Base-by-base conservation (phyloP, 2,113 vertebrate genomes). In the Embiotoca jacksoni region DNA sequence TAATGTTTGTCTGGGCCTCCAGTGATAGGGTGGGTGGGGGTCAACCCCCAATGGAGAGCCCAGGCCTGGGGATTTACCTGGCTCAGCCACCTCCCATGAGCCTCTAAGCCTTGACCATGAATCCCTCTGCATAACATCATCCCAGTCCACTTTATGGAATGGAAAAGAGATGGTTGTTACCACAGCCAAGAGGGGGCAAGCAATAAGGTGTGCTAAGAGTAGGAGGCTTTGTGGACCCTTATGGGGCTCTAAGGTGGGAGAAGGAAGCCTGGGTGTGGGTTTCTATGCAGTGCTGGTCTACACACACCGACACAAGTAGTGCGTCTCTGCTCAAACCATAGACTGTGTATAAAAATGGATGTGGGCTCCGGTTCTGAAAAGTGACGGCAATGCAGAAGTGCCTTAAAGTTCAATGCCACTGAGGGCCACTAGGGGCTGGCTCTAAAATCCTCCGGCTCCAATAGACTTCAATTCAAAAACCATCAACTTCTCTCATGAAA, bases 151-250 rank as follows among this genome's bases (percentile, higher is more conserved):
- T 88, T 89, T 78, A 85, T 74, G 59, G 70, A 81, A 50, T 79
- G 70, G 66, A 90, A 84, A 86, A 83, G 23, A 87, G 81, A 90
- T 62, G 53, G 47, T 62, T 66, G 64, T 75, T 79, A 76, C 85
- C 70, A 60, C 53, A 75, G 33, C 49, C 62, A 69, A 7, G 64
- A 65, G 68, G 73, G 61, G 66, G 35, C 46, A 63, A 0, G n/a
- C 72, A 81, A 86, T 64, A 86, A 63, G 64, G 32, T 47, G 50
- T 10, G 35, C 68, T 60, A 33, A 58, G 66, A 66, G 57, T 54
- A 49, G 44, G 49, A 61, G 56, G 55, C 55, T 78, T 47, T 88
- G 53, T 65, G 68, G 31, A 62, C 15, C 35, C 44, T 30, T 32
- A 35, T 54, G 72, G 54, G 33, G 57, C 10, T 66, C n/a, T 39